phyloP scores from a whole-genome alignment of 2,888 invertebrate species.

The Hofmannophila pseudospretella region DNA sequence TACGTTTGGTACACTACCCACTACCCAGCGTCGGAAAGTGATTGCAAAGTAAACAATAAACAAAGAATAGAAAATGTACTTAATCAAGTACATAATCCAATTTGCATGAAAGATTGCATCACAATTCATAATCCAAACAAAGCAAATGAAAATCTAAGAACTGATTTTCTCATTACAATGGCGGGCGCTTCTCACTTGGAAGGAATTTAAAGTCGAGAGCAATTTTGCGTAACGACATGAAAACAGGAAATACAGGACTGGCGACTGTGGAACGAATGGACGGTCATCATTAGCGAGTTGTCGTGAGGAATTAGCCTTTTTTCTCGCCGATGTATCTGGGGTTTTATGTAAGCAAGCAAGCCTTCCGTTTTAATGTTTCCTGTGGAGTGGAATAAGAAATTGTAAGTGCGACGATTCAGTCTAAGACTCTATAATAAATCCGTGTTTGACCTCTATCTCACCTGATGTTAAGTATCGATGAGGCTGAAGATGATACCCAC shows the following conservation, averaged over 20 bases:
- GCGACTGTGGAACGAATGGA: slow-evolving; percentile 36
- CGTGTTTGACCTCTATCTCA: too few relatives aligned
- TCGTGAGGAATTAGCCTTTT: slow-evolving; percentile 44
- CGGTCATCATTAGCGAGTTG: slow-evolving; percentile 44
- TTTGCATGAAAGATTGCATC: not conserved
- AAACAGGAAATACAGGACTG: slow-evolving; percentile 69
- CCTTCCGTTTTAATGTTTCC: slow-evolving; percentile 1
- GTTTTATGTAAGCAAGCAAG: slow-evolving; percentile 21
- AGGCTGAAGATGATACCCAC: too few relatives aligned
- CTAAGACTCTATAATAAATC: too few relatives aligned
- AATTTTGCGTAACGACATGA: slow-evolving; percentile 55
- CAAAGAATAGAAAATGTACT: too few relatives aligned
- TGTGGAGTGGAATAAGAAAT: not conserved
- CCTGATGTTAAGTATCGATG: too few relatives aligned
- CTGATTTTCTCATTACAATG: slow-evolving; percentile 54
- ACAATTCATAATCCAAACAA: slow-evolving; percentile 35
- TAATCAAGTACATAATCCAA: too few relatives aligned
- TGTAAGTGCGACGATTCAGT: not conserved
- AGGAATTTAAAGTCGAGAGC: slow-evolving; percentile 51
- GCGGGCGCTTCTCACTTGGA: slow-evolving; percentile 22
- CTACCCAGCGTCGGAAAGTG: too few relatives aligned
- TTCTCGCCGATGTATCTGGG: slow-evolving; percentile 24
- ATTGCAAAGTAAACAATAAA: too few relatives aligned
- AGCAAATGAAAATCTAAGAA: slow-evolving; percentile 55
- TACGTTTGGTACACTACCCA: too few relatives aligned